Percentiles rank a stretch among this genome's conserved stretches.
Conservation (phyloP, 2,797 vertebrate species). For the Arctocebus calabarensis region DNA sequence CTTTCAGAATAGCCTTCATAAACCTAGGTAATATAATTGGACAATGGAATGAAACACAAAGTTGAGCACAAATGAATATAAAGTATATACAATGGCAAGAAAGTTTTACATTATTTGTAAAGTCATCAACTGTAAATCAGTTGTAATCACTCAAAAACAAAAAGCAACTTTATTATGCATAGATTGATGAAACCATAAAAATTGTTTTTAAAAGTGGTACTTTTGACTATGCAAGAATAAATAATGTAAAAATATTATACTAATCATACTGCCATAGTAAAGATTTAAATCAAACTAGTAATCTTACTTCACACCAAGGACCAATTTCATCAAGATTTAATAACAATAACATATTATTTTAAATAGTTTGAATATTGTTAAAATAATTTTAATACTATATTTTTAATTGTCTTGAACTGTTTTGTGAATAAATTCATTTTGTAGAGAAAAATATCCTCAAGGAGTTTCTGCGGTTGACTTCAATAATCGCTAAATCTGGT, state of each 20-base stretch:
- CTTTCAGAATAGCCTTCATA: constrained; percentile 65
- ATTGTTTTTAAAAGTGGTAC: constrained; percentile 71
- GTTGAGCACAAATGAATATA: constrained; percentile 64
- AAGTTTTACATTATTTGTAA: constrained; percentile 74
- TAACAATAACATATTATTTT: neutral
- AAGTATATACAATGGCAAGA: constrained; percentile 60
- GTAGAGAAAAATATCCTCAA: neutral
- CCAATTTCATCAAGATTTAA: constrained; percentile 53
- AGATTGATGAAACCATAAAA: constrained; percentile 74
- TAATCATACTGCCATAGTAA: constrained; percentile 18
- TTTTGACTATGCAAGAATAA: constrained; percentile 76
- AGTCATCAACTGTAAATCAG: constrained; percentile 66
- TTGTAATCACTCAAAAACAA: constrained; percentile 71
- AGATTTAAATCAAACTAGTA: constrained; percentile 37
- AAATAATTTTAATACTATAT: constrained; percentile 31
- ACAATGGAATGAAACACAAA: constrained; percentile 65
- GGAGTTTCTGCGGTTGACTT: neutral
- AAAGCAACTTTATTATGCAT: constrained; percentile 72
- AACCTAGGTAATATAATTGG: constrained; percentile 54
- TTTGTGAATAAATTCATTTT: constrained; percentile 25
- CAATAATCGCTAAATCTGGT: neutral
- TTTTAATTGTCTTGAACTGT: neutral
- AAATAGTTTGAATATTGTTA: neutral
- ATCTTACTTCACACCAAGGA: neutral
- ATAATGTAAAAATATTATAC: constrained; percentile 78